These are phyloP conservation scores for Lagothrix lagotricha DNA, from an alignment of 2,797 vertebrate species.

Conservation along the genomic window DNA sequence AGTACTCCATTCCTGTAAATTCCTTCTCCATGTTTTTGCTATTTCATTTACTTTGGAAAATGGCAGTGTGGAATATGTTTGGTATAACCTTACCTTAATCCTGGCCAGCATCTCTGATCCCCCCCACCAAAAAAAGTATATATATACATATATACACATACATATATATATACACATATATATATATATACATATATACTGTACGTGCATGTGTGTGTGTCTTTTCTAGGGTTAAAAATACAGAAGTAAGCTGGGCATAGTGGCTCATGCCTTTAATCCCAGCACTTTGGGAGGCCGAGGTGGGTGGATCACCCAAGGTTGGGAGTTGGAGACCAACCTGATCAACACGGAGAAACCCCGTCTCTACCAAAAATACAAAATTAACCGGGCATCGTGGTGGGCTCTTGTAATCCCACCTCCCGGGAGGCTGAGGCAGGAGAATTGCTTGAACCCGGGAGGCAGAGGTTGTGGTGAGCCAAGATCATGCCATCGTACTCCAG, in stretches of 20 bases:
- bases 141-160: no score
- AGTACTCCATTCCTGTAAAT: slow-evolving; percentile 74
- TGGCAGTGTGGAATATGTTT: slow-evolving; percentile 83
- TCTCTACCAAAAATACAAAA: background rate
- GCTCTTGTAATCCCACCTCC: background rate
- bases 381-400: background rate
- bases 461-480: background rate
- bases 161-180: no score
- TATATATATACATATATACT: no score
- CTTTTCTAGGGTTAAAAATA: slow-evolving; percentile 8
- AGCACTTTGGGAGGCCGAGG: background rate
- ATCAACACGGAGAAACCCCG: background rate
- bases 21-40: slow-evolving; percentile 82
- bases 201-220: background rate
- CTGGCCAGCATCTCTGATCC: slow-evolving; percentile 81
- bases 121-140: no score
- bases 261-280: background rate
- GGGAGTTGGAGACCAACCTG: background rate
- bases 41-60: slow-evolving; percentile 85
- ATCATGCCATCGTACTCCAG: background rate
- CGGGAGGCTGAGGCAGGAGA: background rate
- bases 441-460: background rate
- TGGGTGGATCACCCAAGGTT: background rate
- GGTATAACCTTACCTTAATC: slow-evolving; percentile 85
- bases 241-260: background rate